phyloP scores from a whole-genome alignment of 2,113 vertebrate genomes.

The Leuciscus idus region DNA sequence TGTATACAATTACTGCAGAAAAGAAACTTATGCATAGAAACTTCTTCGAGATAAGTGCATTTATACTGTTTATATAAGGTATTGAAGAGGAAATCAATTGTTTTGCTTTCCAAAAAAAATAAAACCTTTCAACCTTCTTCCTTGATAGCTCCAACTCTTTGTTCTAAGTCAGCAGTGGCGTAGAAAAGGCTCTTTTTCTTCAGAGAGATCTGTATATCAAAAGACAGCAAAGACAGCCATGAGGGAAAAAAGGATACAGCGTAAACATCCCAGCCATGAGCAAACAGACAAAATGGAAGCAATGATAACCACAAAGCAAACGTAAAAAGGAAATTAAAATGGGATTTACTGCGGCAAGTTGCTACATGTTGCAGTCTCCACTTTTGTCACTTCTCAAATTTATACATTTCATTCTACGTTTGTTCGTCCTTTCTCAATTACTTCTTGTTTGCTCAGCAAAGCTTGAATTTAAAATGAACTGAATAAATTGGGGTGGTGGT shows the following conservation, averaged over 20 bases:
- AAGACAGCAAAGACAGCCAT: background rate
- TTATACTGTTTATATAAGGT: background rate
- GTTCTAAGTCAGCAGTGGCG: background rate
- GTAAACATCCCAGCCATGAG: conserved; percentile 26
- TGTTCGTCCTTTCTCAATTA: conserved; percentile 19
- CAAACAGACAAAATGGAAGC: conserved; percentile 6
- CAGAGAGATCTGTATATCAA: conserved; percentile 23
- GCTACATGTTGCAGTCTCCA: background rate
- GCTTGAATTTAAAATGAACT: conserved; percentile 22
- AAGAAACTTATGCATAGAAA: background rate
- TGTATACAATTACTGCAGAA: background rate
- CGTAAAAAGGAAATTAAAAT: conserved; percentile 37
- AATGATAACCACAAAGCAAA: background rate
- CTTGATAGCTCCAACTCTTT: background rate
- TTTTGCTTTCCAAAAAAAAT: background rate
- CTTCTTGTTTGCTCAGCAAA: conserved; percentile 29
- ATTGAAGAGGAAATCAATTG: background rate
- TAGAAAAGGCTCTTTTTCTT: background rate
- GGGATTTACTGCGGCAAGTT: conserved; percentile 21
- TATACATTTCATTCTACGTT: background rate
- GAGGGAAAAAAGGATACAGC: background rate
- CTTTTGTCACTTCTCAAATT: conserved; percentile 19
- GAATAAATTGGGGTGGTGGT: conserved; percentile 23
- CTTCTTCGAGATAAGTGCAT: background rate
- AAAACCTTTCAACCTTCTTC: background rate